Base-by-base conservation (phyloP, 1,140 invertebrate genomes). In the Homalodisca vitripennis region DNA sequence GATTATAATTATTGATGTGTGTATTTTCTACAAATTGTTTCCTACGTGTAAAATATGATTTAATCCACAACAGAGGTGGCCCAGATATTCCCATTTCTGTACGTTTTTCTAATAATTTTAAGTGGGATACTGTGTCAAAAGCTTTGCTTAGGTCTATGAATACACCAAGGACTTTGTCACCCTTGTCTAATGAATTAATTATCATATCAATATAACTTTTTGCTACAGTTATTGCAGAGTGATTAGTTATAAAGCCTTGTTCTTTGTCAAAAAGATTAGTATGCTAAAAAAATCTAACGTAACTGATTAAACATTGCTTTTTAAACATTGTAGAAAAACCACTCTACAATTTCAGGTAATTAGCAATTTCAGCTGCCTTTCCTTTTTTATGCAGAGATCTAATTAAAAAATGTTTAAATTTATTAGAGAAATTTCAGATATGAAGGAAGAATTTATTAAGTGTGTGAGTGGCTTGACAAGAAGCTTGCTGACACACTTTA, bases 211-310 rank as follows among this genome's bases (percentile, higher is more conserved):
- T 20, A 55, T 55, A 20, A 20, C 6, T 41, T 10, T 6, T 41
- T 6, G 34, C 34, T 55, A 20, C 51, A 20, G 51, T 12, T 20
- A 55, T 55, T 55, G 20, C 51, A 12, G 51, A 55, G 6, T 26
- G 51, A n/a, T 55, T 26, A 55, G 24, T n/a, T 55, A 10, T 55
- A 26, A 55, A 55, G 10, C 51, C 51, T 26, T 55, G 24, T 26
- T 55, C 51, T 55, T 55, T 55, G 20, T 55, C 17, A 55, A 55
- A 55, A 12, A 55, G 51, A 55, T 55, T 55, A 26, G 6, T 55
- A 55, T 12, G 6, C 22, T 55, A n/a, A 10, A 55, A 55, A 55
- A 12, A 22, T 12, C 20, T 26, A 55, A 55, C 6, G n/a, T 55
- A 55, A 20, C 22, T 20, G 17, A 55, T 12, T 55, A 26, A 12